These are phyloP conservation scores for human (Homo sapiens) DNA, from an alignment of 2,113 vertebrate genomes.

Conservation along the genomic window GRCh38 chr2:17902501-17903000, in stretches of 20 bases:
- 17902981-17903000: conserved; percentile 8
- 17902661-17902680: not conserved
- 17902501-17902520: not conserved
- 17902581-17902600: not conserved
- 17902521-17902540: not conserved
- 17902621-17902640: not conserved
- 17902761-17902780: not conserved
- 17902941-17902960: not conserved
- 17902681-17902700: not conserved
- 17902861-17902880: not conserved
- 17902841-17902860: not conserved
- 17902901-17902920: conserved; percentile 30
- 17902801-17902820: not conserved
- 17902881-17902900: conserved; percentile 23
- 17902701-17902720: fast-evolving
- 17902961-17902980: conserved; percentile 4
- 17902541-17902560: no score
- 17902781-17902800: not conserved
- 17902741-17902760: not conserved
- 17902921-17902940: not conserved
- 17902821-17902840: not conserved
- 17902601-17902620: not conserved
- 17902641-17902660: not conserved
- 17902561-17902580: not conserved
- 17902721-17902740: not conserved